Base-by-base conservation (phyloP, 2,888 invertebrate species). In the Apamea monoglypha region DNA sequence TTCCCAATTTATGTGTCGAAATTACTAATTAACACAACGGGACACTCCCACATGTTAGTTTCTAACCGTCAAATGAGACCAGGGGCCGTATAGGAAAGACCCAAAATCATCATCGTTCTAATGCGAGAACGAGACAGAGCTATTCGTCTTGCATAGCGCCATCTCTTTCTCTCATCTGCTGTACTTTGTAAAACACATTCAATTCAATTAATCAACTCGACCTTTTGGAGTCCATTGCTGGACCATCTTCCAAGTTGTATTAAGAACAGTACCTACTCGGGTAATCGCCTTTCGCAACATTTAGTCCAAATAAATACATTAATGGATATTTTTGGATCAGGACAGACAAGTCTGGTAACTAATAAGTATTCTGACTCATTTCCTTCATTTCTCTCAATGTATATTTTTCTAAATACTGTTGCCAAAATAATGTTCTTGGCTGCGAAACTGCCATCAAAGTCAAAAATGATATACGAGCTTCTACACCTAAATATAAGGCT, bases 401-500 rank as follows among this genome's bases (percentile, higher is more conserved):
- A 68, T 32, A 53, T 79, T 85, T 80, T 76, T 84, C 53, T n/a
- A 56, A 75, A 83, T 76, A 69, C 68, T 76, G 74, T 59, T 87
- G 87, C 87, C 87, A 86, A 87, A 80, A 74, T 78, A 77, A 83
- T 82, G 64, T 85, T 87, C 76, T 87, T 85, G 86, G 87, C 81
- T 76, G 29, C 78, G 29, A 83, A 85, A 85, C 75, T 70, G 73
- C 70, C 78, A 87, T 83, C 78, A 81, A 67, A 81, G 77, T 84
- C 78, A 76, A 76, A 87, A 81, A 76, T 84, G 74, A 86, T 81
- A 74, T 68, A 86, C 61, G 81, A 86, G 80, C 59, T 74, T 74
- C 32, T 59, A 47, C 44, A 59, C 63, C 66, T 73, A 86, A 76
- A 80, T 75, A 68, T 73, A 69, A 61, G 29, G 36, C 63, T 75